Evolutionary conservation across 2,797 vertebrate species (phyloP).

Genomic region (Sphaeramia orbicularis): DNA sequence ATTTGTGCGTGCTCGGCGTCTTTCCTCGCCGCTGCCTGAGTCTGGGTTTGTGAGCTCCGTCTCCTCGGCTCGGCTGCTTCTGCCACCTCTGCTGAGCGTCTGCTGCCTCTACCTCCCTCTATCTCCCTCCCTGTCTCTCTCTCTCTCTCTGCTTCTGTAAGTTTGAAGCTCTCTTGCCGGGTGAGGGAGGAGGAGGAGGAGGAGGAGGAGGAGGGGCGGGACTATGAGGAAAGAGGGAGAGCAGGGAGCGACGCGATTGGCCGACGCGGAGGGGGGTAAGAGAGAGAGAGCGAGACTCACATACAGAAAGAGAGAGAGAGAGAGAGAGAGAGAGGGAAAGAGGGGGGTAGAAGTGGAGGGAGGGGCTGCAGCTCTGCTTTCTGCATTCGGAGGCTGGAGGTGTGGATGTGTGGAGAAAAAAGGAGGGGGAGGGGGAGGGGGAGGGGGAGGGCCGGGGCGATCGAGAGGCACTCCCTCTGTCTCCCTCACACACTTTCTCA

Average conservation of each 20-base stretch:
- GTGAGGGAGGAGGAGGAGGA: slow-evolving; percentile 29
- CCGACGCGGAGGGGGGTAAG: slow-evolving; percentile 10
- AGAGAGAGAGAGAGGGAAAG: not conserved
- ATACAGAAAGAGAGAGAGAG: not conserved
- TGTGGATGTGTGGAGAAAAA: slow-evolving; percentile 42
- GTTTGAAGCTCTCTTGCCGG: slow-evolving; percentile 51
- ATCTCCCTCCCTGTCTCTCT: slow-evolving; percentile 7
- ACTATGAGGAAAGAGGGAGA: slow-evolving; percentile 32
- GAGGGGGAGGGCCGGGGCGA: slow-evolving; percentile 19
- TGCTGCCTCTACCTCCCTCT: slow-evolving; percentile 12
- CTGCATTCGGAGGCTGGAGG: slow-evolving; percentile 52
- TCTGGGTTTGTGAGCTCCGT: slow-evolving; percentile 3
- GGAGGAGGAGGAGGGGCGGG: too few relatives aligned
- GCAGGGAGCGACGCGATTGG: slow-evolving; percentile 39
- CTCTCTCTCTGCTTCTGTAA: slow-evolving; percentile 12
- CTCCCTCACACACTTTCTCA: too few relatives aligned
- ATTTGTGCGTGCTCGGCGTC: too few relatives aligned
- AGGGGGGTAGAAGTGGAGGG: not conserved
- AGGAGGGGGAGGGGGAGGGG: slow-evolving; percentile 2
- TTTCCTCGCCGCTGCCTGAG: slow-evolving; percentile 27
- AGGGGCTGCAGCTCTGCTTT: slow-evolving; percentile 23
- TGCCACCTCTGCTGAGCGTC: slow-evolving; percentile 17
- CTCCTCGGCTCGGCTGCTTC: slow-evolving; percentile 15
- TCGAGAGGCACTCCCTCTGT: slow-evolving; percentile 28
- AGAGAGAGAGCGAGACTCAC: not conserved